Percentiles rank a stretch among this genome's conserved stretches.
Evolutionary conservation across 2,113 vertebrate species (phyloP).

Genomic region (Terrapene triunguis): DNA sequence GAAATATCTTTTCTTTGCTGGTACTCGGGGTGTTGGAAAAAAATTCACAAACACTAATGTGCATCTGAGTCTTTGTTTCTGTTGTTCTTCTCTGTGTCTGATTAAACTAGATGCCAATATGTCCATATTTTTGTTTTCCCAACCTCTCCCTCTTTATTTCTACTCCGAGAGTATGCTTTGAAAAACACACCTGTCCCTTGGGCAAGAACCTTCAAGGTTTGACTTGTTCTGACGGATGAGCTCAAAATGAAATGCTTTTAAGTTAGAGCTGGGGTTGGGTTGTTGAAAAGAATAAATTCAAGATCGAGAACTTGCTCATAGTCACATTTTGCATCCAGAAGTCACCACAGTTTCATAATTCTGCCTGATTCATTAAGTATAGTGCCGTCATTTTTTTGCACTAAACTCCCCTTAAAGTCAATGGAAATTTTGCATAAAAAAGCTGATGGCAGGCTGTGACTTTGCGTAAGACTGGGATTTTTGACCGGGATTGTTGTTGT

Average conservation of each 20-base stretch:
- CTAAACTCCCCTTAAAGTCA: neutral
- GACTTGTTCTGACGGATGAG: conserved; percentile 51
- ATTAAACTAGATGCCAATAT: conserved; percentile 9
- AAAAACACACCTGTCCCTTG: conserved; percentile 48
- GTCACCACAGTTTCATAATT: neutral
- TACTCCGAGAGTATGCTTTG: conserved; percentile 39
- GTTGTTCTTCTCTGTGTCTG: neutral
- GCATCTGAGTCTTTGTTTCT: neutral
- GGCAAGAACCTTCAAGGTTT: conserved; percentile 44
- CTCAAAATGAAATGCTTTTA: conserved; percentile 37
- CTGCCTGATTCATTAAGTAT: neutral
- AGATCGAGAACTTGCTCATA: conserved; percentile 4
- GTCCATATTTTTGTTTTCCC: conserved; percentile 1
- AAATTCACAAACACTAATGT: neutral
- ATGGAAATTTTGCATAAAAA: neutral
- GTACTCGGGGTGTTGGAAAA: neutral
- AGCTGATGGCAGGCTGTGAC: neutral
- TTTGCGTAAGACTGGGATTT: neutral
- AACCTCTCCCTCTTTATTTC: conserved; percentile 1
- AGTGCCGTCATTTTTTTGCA: neutral
- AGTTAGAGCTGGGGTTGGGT: conserved; percentile 22
- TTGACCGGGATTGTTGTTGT: neutral
- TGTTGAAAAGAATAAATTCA: conserved; percentile 19
- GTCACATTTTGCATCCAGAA: neutral
- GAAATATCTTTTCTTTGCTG: neutral